These are phyloP conservation scores for Lophius americanus DNA, from an alignment of 2,797 vertebrate genomes.

Conservation along the genomic window DNA sequence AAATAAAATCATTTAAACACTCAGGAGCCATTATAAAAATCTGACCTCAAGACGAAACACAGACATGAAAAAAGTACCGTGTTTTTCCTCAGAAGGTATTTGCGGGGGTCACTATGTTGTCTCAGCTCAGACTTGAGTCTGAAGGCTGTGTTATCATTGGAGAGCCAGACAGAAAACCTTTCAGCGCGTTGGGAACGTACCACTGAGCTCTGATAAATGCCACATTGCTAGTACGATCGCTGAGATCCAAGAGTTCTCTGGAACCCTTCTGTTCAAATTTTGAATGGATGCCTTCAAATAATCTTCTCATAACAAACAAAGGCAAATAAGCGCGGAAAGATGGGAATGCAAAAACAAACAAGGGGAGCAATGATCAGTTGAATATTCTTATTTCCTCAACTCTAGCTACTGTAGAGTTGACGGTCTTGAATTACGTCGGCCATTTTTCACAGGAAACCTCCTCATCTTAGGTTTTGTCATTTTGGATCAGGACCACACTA, in stretches of 20 bases:
- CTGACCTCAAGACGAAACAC: no score
- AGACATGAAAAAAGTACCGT: no score
- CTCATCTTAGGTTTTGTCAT: constrained; percentile 19
- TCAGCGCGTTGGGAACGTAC: constrained; percentile 53
- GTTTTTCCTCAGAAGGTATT: no score
- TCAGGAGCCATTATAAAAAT: no score
- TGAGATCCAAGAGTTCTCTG: constrained; percentile 76
- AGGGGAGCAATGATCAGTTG: background rate
- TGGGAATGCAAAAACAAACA: background rate
- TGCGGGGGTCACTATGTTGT: background rate
- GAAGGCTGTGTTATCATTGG: constrained; percentile 31
- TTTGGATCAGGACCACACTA: constrained; percentile 74
- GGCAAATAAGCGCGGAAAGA: background rate
- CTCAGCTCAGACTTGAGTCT: constrained; percentile 22
- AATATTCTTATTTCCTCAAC: no score
- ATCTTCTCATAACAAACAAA: constrained; percentile 29
- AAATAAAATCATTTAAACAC: no score
- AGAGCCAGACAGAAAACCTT: constrained; percentile 6
- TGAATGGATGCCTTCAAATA: constrained; percentile 73
- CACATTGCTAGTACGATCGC: constrained; percentile 59
- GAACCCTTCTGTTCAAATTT: constrained; percentile 75
- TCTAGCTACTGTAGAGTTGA: background rate
- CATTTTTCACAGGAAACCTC: constrained; percentile 57
- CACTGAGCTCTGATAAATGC: constrained; percentile 67
- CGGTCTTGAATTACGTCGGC: constrained; percentile 27